Base-by-base conservation (phyloP, 2,797 vertebrate genomes). In the Channallabes apus region DNA sequence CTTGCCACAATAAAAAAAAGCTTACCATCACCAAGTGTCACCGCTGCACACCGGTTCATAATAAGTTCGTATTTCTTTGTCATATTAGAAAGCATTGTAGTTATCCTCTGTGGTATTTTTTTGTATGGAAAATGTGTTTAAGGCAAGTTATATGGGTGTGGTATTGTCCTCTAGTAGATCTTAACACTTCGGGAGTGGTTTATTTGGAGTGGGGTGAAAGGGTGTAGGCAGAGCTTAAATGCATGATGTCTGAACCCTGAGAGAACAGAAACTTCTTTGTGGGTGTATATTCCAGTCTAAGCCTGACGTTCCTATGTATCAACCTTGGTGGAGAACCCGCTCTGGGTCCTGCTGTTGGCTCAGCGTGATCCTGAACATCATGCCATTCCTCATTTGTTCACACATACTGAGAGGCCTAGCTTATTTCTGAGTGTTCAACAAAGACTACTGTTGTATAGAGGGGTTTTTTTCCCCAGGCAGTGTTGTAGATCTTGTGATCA, bases 241-340 rank as follows among this genome's bases (percentile, higher is more conserved):
- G 58, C 87, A 69, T 94, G 92, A 92, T 93, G 90, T 87, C 90
- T 91, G 90, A 91, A 90, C 75, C 88, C 90, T 89, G 89, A 90
- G 88, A 87, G 92, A 92, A 95, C 94, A 95, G 91, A 92, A 89
- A 91, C 89, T 90, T 92, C 93, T 94, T 95, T 95, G 94, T 94
- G 86, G 82, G 81, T 73, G 86, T 86, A 87, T 17, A 35, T 24
- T 64, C 32, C 51, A 72, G 86, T 29, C 73, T 82, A 18, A 64
- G 6, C 24, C 22, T 81, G 84, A 65, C 46, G 29, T 59, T 56
- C 56, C 71, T 56, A n/a, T n/a, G n/a, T n/a, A 58, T 61, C 59
- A 46, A 84, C 76, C 83, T 86, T 64, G 20, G 73, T 85, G 35
- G 54, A 85, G 64, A 41, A 80, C 32, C 73, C 6, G 80, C 86